A percentile compares a stretch with the other conserved stretches of the same genome.
Conservation (phyloP, 2,888 invertebrate species). For the Atethmia centrago region DNA sequence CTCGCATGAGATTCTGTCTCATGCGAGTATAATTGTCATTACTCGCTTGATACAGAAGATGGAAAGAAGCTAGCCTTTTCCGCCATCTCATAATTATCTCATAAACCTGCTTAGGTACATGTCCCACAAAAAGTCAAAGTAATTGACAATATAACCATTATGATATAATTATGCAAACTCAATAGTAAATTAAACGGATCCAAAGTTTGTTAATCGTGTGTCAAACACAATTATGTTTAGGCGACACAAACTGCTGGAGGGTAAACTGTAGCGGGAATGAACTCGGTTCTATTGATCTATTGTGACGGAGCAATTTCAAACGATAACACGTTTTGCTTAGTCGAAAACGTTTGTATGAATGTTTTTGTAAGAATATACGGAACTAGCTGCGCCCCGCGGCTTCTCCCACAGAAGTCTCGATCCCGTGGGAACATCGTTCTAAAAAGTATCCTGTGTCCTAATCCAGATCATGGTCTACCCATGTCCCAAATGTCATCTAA, state of each 20-base stretch:
- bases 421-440: too few relatives aligned
- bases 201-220: constrained; percentile 54
- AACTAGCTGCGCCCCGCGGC: too few relatives aligned
- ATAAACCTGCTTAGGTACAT: constrained; percentile 3
- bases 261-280: constrained; percentile 19
- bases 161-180: constrained; percentile 50
- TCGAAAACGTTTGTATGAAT: constrained; percentile 6
- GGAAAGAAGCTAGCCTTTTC: not conserved
- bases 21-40: too few relatives aligned
- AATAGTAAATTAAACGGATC: constrained; percentile 50
- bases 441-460: too few relatives aligned
- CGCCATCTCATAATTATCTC: not conserved
- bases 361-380: constrained; percentile 1
- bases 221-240: constrained; percentile 59
- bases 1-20: too few relatives aligned
- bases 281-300: constrained; percentile 41
- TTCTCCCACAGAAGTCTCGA: too few relatives aligned
- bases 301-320: constrained; percentile 45
- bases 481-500: too few relatives aligned
- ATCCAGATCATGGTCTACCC: too few relatives aligned
- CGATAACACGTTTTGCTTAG: constrained; percentile 19
- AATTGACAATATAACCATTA: constrained; percentile 41
- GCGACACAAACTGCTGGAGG: constrained; percentile 34
- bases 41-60: not conserved
- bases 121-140: constrained; percentile 1